These are phyloP conservation scores for Beroe ovata DNA, from an alignment of 37 sponge, comb jelly and placozoan species.

Conservation along the genomic window DNA sequence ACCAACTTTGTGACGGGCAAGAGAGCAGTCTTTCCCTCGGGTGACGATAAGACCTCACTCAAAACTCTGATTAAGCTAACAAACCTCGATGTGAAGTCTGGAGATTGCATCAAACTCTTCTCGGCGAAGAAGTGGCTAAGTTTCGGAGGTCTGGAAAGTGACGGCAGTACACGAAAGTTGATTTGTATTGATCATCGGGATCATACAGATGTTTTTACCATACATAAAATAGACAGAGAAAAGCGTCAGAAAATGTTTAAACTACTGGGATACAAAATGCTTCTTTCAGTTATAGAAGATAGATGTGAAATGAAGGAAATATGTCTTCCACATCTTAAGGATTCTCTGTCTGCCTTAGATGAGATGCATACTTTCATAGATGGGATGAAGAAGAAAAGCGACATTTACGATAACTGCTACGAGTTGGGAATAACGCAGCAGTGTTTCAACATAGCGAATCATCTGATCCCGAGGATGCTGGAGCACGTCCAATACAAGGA, in stretches of 20 bases:
- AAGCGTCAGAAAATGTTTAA: slow-evolving; percentile 30
- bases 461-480: slow-evolving; percentile 16
- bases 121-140: slow-evolving; percentile 31
- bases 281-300: slow-evolving; percentile 15
- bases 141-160: slow-evolving; percentile 47
- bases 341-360: not conserved
- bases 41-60: not conserved
- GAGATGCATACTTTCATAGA: slow-evolving; percentile 43
- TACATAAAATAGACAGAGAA: slow-evolving; percentile 5
- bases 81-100: slow-evolving; percentile 34
- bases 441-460: slow-evolving; percentile 40
- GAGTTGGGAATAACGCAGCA: slow-evolving; percentile 16
- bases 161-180: slow-evolving; percentile 20
- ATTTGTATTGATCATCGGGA: slow-evolving; percentile 41
- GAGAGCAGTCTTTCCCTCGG: slow-evolving; percentile 28
- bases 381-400: slow-evolving; percentile 19
- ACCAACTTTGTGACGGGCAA: slow-evolving; percentile 62
- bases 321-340: not conserved
- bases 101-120: slow-evolving; percentile 49
- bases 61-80: slow-evolving; percentile 50
- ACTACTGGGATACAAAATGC: slow-evolving; percentile 45
- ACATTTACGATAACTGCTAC: slow-evolving; percentile 32
- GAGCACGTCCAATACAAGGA: not conserved
- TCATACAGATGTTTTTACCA: slow-evolving; percentile 49
- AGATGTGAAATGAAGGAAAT: slow-evolving; percentile 4